phyloP scores from a whole-genome alignment of 2,113 vertebrate species.

The Amphiprion percula region DNA sequence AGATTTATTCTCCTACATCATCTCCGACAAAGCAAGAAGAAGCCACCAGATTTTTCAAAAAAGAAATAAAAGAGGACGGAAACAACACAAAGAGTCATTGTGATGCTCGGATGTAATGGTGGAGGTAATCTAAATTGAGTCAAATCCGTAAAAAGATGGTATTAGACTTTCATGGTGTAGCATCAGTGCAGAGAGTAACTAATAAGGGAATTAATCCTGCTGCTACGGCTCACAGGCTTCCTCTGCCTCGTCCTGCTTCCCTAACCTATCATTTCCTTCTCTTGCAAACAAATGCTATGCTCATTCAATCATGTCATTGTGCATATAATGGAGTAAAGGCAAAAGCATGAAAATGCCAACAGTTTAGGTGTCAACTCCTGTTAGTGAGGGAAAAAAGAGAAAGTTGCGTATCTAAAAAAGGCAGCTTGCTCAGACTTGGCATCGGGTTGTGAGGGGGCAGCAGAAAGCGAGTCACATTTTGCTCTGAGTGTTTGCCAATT shows the following conservation, averaged over 20 bases:
- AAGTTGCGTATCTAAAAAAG: constrained; percentile 37
- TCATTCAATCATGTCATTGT: constrained; percentile 62
- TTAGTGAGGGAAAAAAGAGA: constrained; percentile 14
- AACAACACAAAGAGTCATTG: constrained; percentile 23
- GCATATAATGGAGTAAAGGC: constrained; percentile 48
- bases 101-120: constrained; percentile 30
- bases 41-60: not conserved
- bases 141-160: constrained; percentile 71
- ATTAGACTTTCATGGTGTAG: constrained; percentile 57
- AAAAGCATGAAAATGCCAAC: constrained; percentile 52
- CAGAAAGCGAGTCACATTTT: constrained; percentile 46
- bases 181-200: constrained; percentile 63
- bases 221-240: constrained; percentile 55
- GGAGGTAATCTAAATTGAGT: constrained; percentile 64
- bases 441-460: constrained; percentile 15
- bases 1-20: constrained; percentile 57
- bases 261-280: constrained; percentile 64
- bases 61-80: constrained; percentile 7
- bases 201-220: constrained; percentile 71
- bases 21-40: constrained; percentile 44
- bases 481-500: constrained; percentile 58
- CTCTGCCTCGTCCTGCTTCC: constrained; percentile 42
- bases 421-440: constrained; percentile 54
- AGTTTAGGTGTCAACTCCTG: constrained; percentile 60
- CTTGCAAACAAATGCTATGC: constrained; percentile 64